Conservation (phyloP, 2,888 invertebrate genomes). For the Molorchus minor region DNA sequence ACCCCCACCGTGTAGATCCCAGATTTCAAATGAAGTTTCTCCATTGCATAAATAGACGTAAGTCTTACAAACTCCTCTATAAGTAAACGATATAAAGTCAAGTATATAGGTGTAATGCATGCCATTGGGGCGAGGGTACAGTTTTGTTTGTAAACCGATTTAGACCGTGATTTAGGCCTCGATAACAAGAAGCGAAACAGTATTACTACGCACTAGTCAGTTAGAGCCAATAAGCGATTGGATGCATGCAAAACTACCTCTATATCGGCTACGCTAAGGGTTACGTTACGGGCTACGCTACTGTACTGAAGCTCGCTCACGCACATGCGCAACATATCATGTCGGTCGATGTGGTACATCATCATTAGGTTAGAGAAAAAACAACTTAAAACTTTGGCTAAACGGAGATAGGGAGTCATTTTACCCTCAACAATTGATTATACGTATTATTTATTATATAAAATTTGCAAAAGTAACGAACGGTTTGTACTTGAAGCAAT, state of each 20-base stretch:
- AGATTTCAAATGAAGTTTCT: no score
- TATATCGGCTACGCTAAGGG: constrained; percentile 39
- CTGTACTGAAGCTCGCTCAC: constrained; percentile 53
- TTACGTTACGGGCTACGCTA: constrained; percentile 44
- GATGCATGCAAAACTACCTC: constrained; percentile 52
- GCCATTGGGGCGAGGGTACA: no score
- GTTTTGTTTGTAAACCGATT: no score
- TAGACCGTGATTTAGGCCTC: constrained; percentile 57
- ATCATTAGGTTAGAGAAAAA: constrained; percentile 23
- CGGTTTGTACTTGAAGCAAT: constrained; percentile 77
- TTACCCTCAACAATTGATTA: constrained; percentile 62
- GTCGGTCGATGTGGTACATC: constrained; percentile 55
- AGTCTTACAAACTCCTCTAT: no score
- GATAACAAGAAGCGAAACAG: constrained; percentile 48
- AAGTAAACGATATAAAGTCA: no score
- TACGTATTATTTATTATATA: constrained; percentile 65
- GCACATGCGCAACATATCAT: constrained; percentile 58
- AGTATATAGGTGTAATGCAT: no score
- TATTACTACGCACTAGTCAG: constrained; percentile 36
- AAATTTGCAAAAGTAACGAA: constrained; percentile 79
- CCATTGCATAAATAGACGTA: no score
- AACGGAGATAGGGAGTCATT: constrained; percentile 58
- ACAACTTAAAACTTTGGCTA: constrained; percentile 50
- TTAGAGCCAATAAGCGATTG: constrained; percentile 50
- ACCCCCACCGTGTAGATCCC: no score